Percentiles rank a stretch among this genome's conserved stretches.
Conservation (phyloP, 2,113 vertebrate species). For the Amphilophus citrinellus region DNA sequence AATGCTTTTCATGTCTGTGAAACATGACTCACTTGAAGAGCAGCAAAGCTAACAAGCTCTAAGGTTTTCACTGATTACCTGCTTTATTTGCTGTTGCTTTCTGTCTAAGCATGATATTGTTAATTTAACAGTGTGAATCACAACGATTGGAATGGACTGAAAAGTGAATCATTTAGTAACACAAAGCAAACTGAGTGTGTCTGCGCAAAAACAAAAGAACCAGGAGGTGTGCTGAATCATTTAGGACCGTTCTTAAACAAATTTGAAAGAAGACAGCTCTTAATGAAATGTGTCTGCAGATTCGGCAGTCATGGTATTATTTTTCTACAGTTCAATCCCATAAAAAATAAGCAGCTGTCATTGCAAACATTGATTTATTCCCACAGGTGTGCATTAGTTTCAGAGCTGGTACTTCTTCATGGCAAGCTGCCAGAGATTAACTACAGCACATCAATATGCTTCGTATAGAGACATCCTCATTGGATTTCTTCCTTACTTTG, state of each 20-base stretch:
- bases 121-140: slow-evolving; percentile 8
- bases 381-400: slow-evolving; percentile 67
- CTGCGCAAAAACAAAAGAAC: slow-evolving; percentile 2
- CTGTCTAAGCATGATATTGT: slow-evolving; percentile 13
- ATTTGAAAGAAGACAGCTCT: slow-evolving; percentile 17
- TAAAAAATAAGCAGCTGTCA: slow-evolving; percentile 52
- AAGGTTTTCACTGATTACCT: not conserved
- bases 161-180: not conserved
- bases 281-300: slow-evolving; percentile 48
- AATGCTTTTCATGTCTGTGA: slow-evolving; percentile 14
- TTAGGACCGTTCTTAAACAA: slow-evolving; percentile 12
- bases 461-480: slow-evolving; percentile 52
- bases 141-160: not conserved
- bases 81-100: not conserved
- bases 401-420: slow-evolving; percentile 39
- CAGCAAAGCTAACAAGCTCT: not conserved
- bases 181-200: slow-evolving; percentile 23
- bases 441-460: slow-evolving; percentile 64
- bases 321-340: slow-evolving; percentile 40
- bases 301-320: slow-evolving; percentile 26
- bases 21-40: not conserved
- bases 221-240: slow-evolving; percentile 25
- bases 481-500: slow-evolving; percentile 45
- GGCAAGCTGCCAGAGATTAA: slow-evolving; percentile 66
- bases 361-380: slow-evolving; percentile 62